Base-by-base conservation (phyloP, 1,140 invertebrate genomes). In the Vollenhovia emeryi region DNA sequence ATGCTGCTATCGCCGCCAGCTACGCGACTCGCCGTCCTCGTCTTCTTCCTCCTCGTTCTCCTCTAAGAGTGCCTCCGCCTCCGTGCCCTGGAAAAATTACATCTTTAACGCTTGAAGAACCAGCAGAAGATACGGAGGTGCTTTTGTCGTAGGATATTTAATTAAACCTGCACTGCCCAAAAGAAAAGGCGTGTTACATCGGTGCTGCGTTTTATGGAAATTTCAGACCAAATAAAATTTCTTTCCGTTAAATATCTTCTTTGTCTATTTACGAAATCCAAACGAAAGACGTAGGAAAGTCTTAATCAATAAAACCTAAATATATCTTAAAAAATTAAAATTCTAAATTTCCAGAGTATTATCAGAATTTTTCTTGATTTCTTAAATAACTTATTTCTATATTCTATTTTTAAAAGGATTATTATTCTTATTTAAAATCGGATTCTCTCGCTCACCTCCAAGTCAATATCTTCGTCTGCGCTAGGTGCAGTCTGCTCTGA, bases 11-110 rank as follows among this genome's bases (percentile, higher is more conserved):
- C 96, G 95, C 79, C 96, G 94, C 96, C 96, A 96, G 89, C 95
- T 95, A 66, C 93, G 94, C 87, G 93, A 94, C 91, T 94, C 96
- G 45, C 96, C 96, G 80, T 96, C 96, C 71, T 96, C 96, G 6
- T 96, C 96, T 43, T 96, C 96, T 24, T 96, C 96, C 60, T 96
- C 96, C 79, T 96, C 96, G 50, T 95, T 95, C 60, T 95, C 95
- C 30, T 95, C 94, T 18, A 95, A 80, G 84, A 95, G 74, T 75
- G 95, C 82, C n/a, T n/a, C n/a, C 43, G 92, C 92, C 86, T 94
- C 94, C 18, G 90, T 86, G 21, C 90, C 91, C 93, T 91, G 30
- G n/a, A 73, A 90, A 59, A 84, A 13, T 52, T 66, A 60, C 11
- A 0, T 55, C n/a, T 30, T 7, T 69, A 18, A 71, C 9, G 57